These are phyloP conservation scores for Melanostoma scalare DNA, from an alignment of 2,888 invertebrate genomes.

Conservation along the genomic window DNA sequence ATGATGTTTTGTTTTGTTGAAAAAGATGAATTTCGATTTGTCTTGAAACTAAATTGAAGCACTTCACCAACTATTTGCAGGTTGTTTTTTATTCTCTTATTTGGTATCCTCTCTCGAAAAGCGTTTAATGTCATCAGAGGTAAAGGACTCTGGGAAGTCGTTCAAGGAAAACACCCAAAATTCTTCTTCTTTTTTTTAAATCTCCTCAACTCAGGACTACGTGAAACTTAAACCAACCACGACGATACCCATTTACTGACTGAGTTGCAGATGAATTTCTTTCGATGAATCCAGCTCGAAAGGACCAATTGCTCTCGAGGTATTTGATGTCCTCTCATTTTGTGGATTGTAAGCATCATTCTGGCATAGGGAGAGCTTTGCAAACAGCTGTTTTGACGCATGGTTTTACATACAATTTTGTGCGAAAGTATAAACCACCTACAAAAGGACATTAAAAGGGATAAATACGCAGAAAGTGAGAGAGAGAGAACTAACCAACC, in stretches of 20 bases:
- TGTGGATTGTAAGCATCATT: slow-evolving; percentile 67
- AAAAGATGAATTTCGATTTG: too few species aligned
- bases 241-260: slow-evolving; percentile 65
- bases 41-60: neutral
- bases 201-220: neutral
- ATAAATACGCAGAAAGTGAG: neutral
- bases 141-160: slow-evolving; percentile 1
- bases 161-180: slow-evolving; percentile 50
- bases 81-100: neutral
- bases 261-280: slow-evolving; percentile 51
- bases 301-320: slow-evolving; percentile 33
- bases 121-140: slow-evolving; percentile 4
- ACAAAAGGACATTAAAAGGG: slow-evolving; percentile 1
- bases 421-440: slow-evolving; percentile 5
- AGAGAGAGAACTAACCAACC: neutral
- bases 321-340: slow-evolving; percentile 29
- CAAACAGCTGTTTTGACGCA: slow-evolving; percentile 69
- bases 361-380: slow-evolving; percentile 38
- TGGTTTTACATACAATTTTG: slow-evolving; percentile 36
- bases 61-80: too few species aligned
- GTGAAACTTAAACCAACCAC: slow-evolving; percentile 50
- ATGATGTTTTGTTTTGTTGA: slow-evolving; percentile 5
- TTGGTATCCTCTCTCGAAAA: neutral
- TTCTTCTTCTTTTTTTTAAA: neutral
- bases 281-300: slow-evolving; percentile 52